These are phyloP conservation scores for Catharus fuscescens DNA, from an alignment of 2,113 vertebrate genomes.

Conservation along the genomic window DNA sequence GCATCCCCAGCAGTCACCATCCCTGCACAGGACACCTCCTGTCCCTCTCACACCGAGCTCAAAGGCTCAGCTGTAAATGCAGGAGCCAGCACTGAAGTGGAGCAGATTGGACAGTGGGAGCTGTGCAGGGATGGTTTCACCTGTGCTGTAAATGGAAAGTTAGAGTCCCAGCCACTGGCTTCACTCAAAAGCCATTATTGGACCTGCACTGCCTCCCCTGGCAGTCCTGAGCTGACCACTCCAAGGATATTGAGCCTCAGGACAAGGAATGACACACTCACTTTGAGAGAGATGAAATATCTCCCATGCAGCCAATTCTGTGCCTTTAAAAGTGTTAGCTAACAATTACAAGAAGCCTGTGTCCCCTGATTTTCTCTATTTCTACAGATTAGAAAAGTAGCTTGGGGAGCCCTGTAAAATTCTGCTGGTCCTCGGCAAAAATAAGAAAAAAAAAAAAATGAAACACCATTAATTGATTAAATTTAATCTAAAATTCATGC, in stretches of 20 bases:
- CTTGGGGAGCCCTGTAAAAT: background rate
- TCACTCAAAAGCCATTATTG: background rate
- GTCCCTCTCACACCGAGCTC: background rate
- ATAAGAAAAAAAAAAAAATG: background rate
- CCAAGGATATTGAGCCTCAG: background rate
- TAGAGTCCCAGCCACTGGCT: background rate
- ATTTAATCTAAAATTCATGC: conserved; percentile 39
- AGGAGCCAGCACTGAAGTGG: background rate
- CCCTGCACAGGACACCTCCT: background rate
- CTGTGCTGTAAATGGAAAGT: background rate
- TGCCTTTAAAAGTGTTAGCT: background rate
- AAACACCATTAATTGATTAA: background rate
- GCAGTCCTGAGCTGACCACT: background rate
- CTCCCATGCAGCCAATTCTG: background rate
- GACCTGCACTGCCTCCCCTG: background rate
- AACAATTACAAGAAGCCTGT: background rate
- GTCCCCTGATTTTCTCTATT: background rate
- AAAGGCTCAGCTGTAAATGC: background rate
- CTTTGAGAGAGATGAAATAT: background rate
- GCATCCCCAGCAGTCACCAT: background rate
- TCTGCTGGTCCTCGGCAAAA: background rate
- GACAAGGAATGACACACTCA: background rate
- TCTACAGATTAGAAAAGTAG: background rate
- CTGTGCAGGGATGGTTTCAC: background rate
- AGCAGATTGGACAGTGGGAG: background rate